Evolutionary conservation across 2,888 invertebrate genomes (phyloP), one percentile per base, ranked within the genome.

Genomic region (Hoplodrina blanda): DNA sequence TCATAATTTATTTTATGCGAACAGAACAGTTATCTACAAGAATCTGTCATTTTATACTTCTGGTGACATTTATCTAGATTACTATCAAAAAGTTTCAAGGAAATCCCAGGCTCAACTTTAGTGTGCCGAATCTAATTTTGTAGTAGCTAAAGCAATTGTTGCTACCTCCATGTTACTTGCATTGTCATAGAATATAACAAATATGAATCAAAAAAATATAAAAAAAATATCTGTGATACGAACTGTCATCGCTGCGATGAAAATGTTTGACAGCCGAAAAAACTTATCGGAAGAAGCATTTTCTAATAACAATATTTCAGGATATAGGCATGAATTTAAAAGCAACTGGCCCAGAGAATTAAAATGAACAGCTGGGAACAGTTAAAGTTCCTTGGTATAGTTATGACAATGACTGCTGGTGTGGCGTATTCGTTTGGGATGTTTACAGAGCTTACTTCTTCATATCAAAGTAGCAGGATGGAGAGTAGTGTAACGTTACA

Each of bases 311-410:
- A 15, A 41, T 44, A 54, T 59, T 67, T 78, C 50, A 76, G 65
- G 73, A 73, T 65, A 78, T 78, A 86, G 86, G 76, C 83, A 91
- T 89, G 85, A 84, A 84, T 84, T 85, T 85, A 69, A 64, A 74
- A 60, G 77, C 74, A 73, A 74, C 70, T 71, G 75, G 70, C 65
- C 56, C 62, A 74, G 50, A 62, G 54, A 62, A 71, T 75, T 84
- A 85, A 86, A 77, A 94, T 95, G 95, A 92, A 95, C 72, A 89
- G 68, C 83, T 88, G 73, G 44, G 92, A 92, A 46, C 92, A 93
- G 73, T 60, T 93, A 7, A 92, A 91, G 84, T 84, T 95, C 1
- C 15, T 93, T n/a, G 76, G 91, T 55, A 49, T 93, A 68, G 88
- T 90, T 4, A 70, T 92, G 67, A 90, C 94, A 7, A 91, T 94